Evolutionary conservation across 2,797 vertebrate species (phyloP).

Genomic region (Gymnocypris eckloni): DNA sequence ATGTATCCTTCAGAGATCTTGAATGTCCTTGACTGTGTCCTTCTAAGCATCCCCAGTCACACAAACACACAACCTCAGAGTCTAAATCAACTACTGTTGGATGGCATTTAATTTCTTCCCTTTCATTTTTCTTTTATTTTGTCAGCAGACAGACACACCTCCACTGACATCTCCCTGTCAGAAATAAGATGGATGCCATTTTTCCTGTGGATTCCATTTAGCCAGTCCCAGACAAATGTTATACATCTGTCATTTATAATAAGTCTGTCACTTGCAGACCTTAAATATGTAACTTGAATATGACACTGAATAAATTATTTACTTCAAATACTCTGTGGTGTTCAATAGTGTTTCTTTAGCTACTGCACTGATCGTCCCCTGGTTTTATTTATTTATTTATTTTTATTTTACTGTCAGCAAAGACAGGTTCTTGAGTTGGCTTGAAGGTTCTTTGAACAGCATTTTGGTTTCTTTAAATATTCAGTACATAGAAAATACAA

Average conservation of each 20-base stretch:
- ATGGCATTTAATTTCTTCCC: background rate
- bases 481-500: background rate
- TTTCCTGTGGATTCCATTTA: slow-evolving; percentile 30
- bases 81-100: background rate
- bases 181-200: slow-evolving; percentile 24
- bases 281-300: slow-evolving; percentile 14
- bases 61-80: background rate
- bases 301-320: slow-evolving; percentile 20
- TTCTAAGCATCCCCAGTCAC: background rate
- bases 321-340: background rate
- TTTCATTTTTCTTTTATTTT: slow-evolving; percentile 24
- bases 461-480: background rate
- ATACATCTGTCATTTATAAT: too few species aligned
- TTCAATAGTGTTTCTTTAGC: background rate
- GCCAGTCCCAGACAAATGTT: slow-evolving; percentile 1
- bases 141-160: slow-evolving; percentile 34
- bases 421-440: background rate
- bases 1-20: slow-evolving; percentile 33
- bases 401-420: background rate
- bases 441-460: background rate
- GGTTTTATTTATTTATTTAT: too few species aligned
- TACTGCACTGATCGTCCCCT: background rate
- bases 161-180: slow-evolving; percentile 8
- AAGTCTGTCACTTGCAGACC: slow-evolving; percentile 24
- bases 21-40: slow-evolving; percentile 29